Evolutionary conservation across 2,888 invertebrate genomes (phyloP).

Genomic region (Blastobasis adustella): DNA sequence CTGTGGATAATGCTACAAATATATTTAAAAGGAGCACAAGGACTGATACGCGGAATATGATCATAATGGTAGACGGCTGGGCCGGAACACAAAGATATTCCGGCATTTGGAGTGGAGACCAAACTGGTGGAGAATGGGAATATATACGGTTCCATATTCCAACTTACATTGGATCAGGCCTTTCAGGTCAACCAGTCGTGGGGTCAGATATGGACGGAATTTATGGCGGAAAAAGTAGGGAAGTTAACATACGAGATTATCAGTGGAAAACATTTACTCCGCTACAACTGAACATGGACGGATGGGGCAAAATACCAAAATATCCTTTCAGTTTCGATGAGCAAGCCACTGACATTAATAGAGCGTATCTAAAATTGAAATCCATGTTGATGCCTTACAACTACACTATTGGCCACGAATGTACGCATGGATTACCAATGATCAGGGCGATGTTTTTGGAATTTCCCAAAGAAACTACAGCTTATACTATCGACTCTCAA

Average conservation of each 20-base stretch:
- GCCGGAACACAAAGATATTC: conserved; percentile 61
- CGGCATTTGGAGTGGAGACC: conserved; percentile 64
- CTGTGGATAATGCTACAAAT: conserved; percentile 49
- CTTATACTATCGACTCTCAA: conserved; percentile 51
- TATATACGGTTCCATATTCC: conserved; percentile 67
- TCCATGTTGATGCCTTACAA: conserved; percentile 62
- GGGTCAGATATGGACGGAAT: conserved; percentile 69
- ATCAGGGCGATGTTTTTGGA: conserved; percentile 62
- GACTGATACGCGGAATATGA: conserved; percentile 37
- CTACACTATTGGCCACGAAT: conserved; percentile 50
- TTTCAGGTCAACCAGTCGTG: conserved; percentile 57
- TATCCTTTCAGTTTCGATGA: conserved; percentile 54
- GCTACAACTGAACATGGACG: conserved; percentile 64
- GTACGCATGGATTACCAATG: conserved; percentile 52
- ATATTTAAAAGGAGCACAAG: conserved; percentile 40
- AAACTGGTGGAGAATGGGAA: conserved; percentile 63
- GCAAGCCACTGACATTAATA: conserved; percentile 47
- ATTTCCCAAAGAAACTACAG: conserved; percentile 41
- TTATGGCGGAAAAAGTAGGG: conserved; percentile 43
- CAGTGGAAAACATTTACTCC: conserved; percentile 68
- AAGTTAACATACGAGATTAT: conserved; percentile 56
- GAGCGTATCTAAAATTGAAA: conserved; percentile 62
- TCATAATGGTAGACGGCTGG: conserved; percentile 66
- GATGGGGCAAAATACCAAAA: conserved; percentile 56
- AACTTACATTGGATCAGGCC: conserved; percentile 56